A percentile compares a stretch with the other conserved stretches of the same genome.
phyloP scores from a whole-genome alignment of 2,113 vertebrate genomes.

The Malaclemys terrapin region DNA sequence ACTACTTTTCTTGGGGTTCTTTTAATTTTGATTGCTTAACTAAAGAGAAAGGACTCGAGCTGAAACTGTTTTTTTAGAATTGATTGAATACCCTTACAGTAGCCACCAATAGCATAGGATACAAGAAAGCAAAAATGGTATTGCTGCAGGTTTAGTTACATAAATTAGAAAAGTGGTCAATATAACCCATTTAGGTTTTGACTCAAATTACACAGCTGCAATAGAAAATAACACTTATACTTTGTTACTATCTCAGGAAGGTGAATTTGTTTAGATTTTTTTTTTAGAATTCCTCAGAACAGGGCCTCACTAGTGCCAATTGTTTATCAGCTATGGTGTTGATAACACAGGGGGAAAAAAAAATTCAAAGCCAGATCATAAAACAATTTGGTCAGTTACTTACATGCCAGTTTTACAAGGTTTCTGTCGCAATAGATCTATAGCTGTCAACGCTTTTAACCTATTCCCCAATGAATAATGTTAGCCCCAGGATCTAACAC shows the following conservation, averaged over 20 bases:
- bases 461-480: background rate
- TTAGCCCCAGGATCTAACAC: background rate
- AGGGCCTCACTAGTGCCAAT: background rate
- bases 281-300: background rate
- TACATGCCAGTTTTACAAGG: background rate
- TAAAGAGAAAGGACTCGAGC: background rate
- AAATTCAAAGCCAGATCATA: background rate
- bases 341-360: background rate
- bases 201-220: background rate
- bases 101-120: background rate
- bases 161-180: background rate
- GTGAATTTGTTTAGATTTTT: background rate
- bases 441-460: background rate
- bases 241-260: background rate
- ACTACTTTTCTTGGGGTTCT: background rate
- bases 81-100: background rate
- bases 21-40: background rate
- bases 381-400: background rate
- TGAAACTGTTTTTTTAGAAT: background rate
- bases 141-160: background rate
- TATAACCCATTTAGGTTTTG: background rate
- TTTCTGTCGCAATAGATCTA: background rate
- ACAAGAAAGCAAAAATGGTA: too few species aligned
- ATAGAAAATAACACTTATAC: background rate
- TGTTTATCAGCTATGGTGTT: background rate